Percentiles rank a stretch among this genome's conserved stretches.
Conservation (phyloP, 2,888 invertebrate genomes). For the Bombylius major region DNA sequence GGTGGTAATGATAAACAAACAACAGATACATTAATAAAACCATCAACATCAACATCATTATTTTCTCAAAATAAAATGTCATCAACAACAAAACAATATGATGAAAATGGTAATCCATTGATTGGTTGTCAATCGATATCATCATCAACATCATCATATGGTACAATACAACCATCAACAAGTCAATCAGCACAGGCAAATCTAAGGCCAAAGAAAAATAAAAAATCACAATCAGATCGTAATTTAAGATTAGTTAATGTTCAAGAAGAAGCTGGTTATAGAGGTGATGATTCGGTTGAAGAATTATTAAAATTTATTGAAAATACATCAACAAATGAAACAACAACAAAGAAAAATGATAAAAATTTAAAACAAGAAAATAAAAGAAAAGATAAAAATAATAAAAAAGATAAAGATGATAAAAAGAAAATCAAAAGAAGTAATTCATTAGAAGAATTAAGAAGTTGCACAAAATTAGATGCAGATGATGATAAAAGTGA, state of each 20-base stretch:
- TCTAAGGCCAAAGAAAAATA: conserved; percentile 40
- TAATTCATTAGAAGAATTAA: conserved; percentile 66
- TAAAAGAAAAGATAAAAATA: conserved; percentile 33
- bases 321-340: conserved; percentile 38
- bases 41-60: conserved; percentile 16
- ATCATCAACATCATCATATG: conserved; percentile 35
- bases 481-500: conserved; percentile 42
- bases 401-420: conserved; percentile 27
- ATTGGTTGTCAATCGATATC: conserved; percentile 26
- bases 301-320: conserved; percentile 67
- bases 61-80: conserved; percentile 12
- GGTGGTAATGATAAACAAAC: not conserved
- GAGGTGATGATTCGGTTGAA: conserved; percentile 64
- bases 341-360: conserved; percentile 27
- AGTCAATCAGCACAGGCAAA: conserved; percentile 47
- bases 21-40: conserved; percentile 12
- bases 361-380: conserved; percentile 40
- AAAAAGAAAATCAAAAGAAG: conserved; percentile 49
- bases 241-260: conserved; percentile 38
- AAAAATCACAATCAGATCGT: conserved; percentile 42
- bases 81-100: conserved; percentile 39
- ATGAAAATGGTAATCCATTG: conserved; percentile 71
- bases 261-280: conserved; percentile 61
- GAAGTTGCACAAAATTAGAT: conserved; percentile 58
- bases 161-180: conserved; percentile 19